These are phyloP conservation scores for Psephotus haematonotus DNA, from an alignment of 2,113 vertebrate genomes.

Conservation along the genomic window DNA sequence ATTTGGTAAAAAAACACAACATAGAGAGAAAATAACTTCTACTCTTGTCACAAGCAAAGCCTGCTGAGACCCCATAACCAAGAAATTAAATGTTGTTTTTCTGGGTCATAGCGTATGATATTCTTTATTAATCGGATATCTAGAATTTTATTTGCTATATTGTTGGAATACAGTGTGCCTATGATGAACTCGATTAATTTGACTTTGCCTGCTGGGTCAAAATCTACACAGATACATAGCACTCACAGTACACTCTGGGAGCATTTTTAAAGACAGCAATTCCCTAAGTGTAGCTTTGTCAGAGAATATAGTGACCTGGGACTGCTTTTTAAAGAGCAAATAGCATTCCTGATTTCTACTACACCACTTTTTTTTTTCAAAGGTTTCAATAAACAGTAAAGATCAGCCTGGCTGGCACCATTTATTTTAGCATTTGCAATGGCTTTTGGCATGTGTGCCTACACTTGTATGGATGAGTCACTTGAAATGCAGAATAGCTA, in stretches of 20 bases:
- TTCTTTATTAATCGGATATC: neutral
- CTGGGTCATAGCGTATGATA: neutral
- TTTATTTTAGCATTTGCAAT: neutral
- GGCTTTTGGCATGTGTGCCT: neutral
- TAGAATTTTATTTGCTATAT: conserved; percentile 6
- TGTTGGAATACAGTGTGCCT: neutral
- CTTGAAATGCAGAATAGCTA: neutral
- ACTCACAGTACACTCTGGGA: neutral
- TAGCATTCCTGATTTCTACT: neutral
- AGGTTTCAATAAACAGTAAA: neutral
- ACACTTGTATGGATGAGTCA: neutral
- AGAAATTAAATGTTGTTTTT: conserved; percentile 38
- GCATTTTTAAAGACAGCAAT: neutral
- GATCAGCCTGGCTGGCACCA: neutral
- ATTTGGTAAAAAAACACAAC: conserved; percentile 65
- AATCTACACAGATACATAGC: neutral
- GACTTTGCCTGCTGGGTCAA: neutral
- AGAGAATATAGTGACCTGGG: neutral
- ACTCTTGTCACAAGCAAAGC: conserved; percentile 40
- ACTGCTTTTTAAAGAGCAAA: neutral
- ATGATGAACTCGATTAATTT: neutral
- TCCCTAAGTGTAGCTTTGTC: neutral
- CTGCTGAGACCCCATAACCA: conserved; percentile 33
- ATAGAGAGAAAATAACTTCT: conserved; percentile 55
- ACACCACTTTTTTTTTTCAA: neutral